Base-by-base conservation (phyloP, 2,113 vertebrate species). In the Gracilinanus agilis region DNA sequence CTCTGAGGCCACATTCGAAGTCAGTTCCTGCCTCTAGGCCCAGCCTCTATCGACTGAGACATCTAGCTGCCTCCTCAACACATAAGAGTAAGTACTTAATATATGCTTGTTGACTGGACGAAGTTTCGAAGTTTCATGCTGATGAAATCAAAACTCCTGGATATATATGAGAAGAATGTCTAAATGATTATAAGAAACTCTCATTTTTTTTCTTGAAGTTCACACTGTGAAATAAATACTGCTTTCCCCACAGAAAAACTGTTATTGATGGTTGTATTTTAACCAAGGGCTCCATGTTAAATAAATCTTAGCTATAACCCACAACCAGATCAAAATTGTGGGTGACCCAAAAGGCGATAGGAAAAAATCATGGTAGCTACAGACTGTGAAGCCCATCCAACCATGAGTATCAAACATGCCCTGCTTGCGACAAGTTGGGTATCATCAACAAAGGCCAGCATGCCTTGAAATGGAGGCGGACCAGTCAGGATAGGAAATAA, bases 171-270 rank as follows among this genome's bases (percentile, higher is more conserved):
- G 56, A 25, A 34, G 27, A 67, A 67, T 2, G 13, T 27, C 27
- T 29, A 67, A 67, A 67, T 29, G 58, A 61, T 61, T 29, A 61
- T 29, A 29, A 61, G 27, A 9, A 34, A 29, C 11, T 21, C 58
- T 67, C 29, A 34, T 11, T 34, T 67, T 34, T 13, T 44, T 96
- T 96, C 93, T 90, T 92, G 95, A 92, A 97, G 95, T 54, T 93
- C 54, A 90, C 94, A 54, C 61, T 44, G 40, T 0, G 0, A 24
- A 53, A 90, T 29, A 0, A 93, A 12, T 54, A 44, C 13, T 67
- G 1, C 49, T 40, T 54, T 91, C 96, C 94, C 25, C 91, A 49
- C 54, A 56, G 90, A 93, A 67, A 88, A 88, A 23, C 1, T 8
- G 12, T 0, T 34, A 24, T 24, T 90, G 1, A 11, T 54, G 83